Evolutionary conservation across 2,113 vertebrate genomes (phyloP), one percentile per base, ranked within the genome.

Genomic region (Callocephalon fimbriatum): DNA sequence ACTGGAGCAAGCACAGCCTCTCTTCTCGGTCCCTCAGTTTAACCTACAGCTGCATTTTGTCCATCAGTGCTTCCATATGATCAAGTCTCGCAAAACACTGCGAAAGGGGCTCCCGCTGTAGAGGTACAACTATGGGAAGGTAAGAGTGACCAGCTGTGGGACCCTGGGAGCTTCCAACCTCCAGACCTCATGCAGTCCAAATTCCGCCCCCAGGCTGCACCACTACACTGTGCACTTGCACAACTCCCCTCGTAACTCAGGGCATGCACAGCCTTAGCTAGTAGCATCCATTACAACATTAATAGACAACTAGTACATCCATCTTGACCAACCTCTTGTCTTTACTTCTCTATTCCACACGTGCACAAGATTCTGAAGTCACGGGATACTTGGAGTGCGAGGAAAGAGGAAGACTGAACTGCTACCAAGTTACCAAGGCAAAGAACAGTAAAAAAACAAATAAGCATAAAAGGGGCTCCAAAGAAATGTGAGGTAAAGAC

Each of bases 181-280:
- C 56, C 78, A 10, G 27, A 50, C 8, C 0, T 4, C 11, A 18
- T 10, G 11, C 15, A n/a, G 27, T 11, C 21, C 2, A 10, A 67
- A 50, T 0, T 37, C 14, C 13, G 8, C 2, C 37, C 4, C 3
- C 8, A 22, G 40, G 23, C 5, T 23, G 40, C 16, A 27, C 13
- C 8, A 2, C 21, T 9, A 45, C 47, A 21, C 32, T 32, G 45
- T 27, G 67, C 2, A 3, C 50, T 44, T 0, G 12, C 26, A 26
- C 79, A 63, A 0, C 11, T 53, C 20, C 27, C 7, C n/a, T 8
- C 10, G 9, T 18, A 31, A 32, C n/a, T 31, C 38, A 6, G 6
- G 48, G 23, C 7, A 1, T 2, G 29, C 11, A 54, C 65, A 65
- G 38, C 32, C 40, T 11, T 3, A 16, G 45, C 31, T 1, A 44